Percentiles rank a stretch among this genome's conserved stretches.
Conservation (phyloP, 2,888 invertebrate genomes). For the Baccha elongata region DNA sequence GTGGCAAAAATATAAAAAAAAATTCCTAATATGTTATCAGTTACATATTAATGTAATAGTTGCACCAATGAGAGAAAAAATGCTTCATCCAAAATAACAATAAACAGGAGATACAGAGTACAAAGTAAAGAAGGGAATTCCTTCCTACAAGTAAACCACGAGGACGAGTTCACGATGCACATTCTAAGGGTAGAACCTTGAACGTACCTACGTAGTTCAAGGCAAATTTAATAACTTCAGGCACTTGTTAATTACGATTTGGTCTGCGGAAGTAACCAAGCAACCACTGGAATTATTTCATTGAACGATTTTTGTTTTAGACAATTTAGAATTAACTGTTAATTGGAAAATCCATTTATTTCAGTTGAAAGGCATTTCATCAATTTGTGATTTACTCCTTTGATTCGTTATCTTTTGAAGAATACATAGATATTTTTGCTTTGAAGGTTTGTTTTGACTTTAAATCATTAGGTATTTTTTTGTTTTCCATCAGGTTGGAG, state of each 20-base stretch:
- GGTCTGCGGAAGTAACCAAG: slow-evolving; percentile 55
- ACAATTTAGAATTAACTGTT: slow-evolving; percentile 8
- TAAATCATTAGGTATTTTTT: not conserved
- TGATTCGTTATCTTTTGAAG: slow-evolving; percentile 1
- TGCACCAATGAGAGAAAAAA: no score
- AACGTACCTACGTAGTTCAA: slow-evolving; percentile 55
- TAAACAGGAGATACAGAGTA: not conserved
- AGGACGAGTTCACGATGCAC: slow-evolving; percentile 8
- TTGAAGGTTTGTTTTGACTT: not conserved
- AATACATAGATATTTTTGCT: not conserved
- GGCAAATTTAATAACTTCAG: slow-evolving; percentile 71
- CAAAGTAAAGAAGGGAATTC: slow-evolving; percentile 5
- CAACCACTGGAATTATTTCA: slow-evolving; percentile 60
- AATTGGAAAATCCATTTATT: slow-evolving; percentile 33
- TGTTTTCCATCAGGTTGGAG: no score
- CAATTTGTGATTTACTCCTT: slow-evolving; percentile 15
- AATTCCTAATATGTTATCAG: no score
- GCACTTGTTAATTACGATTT: slow-evolving; percentile 68
- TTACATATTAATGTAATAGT: no score
- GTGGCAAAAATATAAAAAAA: no score
- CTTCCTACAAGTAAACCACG: slow-evolving; percentile 20
- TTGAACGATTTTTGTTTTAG: slow-evolving; percentile 60
- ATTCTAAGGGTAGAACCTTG: slow-evolving; percentile 50
- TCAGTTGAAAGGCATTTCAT: slow-evolving; percentile 13
- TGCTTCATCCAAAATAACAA: no score